Percentiles rank a stretch among this genome's conserved stretches.
phyloP scores from a whole-genome alignment of 2,797 vertebrate genomes.

The Parauchenoglanis ngamensis region DNA sequence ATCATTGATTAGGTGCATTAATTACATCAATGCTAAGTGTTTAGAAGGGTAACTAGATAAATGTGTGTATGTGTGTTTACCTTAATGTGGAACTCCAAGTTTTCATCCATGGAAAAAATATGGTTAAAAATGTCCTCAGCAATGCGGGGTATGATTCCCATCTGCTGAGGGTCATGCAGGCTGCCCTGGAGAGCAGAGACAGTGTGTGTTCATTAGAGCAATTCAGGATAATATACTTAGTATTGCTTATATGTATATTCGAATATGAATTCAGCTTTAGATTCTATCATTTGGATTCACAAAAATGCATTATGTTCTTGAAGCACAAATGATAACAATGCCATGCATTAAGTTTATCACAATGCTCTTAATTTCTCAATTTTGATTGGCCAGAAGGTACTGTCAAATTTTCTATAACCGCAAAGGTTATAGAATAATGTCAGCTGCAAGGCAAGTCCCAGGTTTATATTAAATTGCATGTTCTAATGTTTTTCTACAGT shows the following conservation, averaged over 20 bases:
- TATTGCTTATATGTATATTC: not conserved
- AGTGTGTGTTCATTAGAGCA: not conserved
- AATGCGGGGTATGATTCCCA: constrained; percentile 95
- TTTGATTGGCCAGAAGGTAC: not conserved
- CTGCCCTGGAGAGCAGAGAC: constrained; percentile 75
- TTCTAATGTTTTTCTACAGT: not conserved
- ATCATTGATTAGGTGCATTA: not conserved
- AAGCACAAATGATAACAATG: not conserved
- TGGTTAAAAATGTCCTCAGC: constrained; percentile 94
- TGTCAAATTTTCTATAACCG: not conserved
- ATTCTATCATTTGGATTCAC: not conserved
- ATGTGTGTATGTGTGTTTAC: constrained; percentile 61
- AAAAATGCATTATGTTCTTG: not conserved
- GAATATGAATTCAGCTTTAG: not conserved
- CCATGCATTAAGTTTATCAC: not conserved
- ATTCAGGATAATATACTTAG: not conserved
- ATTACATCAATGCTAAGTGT: not conserved
- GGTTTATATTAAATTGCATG: not conserved
- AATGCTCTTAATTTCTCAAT: not conserved
- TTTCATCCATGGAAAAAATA: constrained; percentile 95
- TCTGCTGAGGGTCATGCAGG: constrained; percentile 87
- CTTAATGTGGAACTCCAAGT: constrained; percentile 96
- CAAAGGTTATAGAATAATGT: not conserved
- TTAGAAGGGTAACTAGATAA: not conserved
- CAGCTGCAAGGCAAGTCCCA: not conserved